Conservation (phyloP, 2,888 invertebrate species). For the Hemicrepidius hirtus region DNA sequence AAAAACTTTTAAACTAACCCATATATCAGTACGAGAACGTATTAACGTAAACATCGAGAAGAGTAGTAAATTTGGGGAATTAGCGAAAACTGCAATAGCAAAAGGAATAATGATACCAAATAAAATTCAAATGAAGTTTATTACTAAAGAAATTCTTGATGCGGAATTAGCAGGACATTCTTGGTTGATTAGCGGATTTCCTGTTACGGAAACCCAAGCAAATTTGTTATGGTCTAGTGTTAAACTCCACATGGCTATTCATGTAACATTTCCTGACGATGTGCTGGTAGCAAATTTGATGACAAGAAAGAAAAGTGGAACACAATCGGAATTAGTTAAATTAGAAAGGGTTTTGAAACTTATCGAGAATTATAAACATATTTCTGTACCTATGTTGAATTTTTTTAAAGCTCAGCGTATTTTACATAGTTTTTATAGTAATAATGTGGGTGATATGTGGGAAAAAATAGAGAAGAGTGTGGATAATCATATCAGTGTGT, state of each 20-base stretch:
- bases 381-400: conserved; percentile 1
- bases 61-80: neutral
- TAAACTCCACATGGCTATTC: conserved; percentile 14
- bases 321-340: neutral
- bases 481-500: neutral
- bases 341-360: neutral
- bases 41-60: neutral
- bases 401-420: neutral
- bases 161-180: neutral
- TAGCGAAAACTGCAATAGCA: neutral
- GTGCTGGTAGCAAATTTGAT: conserved; percentile 3
- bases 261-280: neutral
- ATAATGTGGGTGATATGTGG: neutral
- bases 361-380: neutral
- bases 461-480: neutral
- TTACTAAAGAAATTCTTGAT: neutral
- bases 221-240: conserved; percentile 6
- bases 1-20: neutral
- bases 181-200: conserved; percentile 28
- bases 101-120: neutral
- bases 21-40: neutral
- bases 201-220: conserved; percentile 12
- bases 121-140: conserved; percentile 9
- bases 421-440: conserved; percentile 1
- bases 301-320: neutral